These are phyloP conservation scores for Eristalinus sepulchralis DNA, from an alignment of 2,888 invertebrate species.

Conservation along the genomic window DNA sequence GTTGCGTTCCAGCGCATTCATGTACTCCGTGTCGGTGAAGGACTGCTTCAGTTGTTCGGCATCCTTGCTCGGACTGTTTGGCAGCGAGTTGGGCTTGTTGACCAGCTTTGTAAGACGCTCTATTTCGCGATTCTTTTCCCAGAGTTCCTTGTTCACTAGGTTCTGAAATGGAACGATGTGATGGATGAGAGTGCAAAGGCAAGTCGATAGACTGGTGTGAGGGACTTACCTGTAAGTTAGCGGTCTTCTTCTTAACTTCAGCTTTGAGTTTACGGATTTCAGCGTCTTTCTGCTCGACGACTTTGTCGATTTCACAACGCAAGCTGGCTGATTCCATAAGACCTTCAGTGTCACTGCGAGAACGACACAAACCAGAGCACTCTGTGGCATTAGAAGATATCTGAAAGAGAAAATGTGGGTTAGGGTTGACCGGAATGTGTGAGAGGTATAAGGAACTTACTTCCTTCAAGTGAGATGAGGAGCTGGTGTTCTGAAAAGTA, in stretches of 20 bases:
- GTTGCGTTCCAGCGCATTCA: slow-evolving; percentile 77
- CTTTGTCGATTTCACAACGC: slow-evolving; percentile 80
- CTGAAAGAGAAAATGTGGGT: slow-evolving; percentile 1
- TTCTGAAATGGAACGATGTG: slow-evolving; percentile 77
- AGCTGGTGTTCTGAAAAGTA: slow-evolving; percentile 30
- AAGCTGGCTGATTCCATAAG: slow-evolving; percentile 48
- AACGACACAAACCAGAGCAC: slow-evolving; percentile 73
- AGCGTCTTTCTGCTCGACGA: slow-evolving; percentile 81
- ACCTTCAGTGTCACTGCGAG: slow-evolving; percentile 76
- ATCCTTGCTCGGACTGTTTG: slow-evolving; percentile 68
- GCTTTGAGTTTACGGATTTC: slow-evolving; percentile 82
- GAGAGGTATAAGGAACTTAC: neutral
- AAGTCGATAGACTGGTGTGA: neutral
- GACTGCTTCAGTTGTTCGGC: slow-evolving; percentile 76
- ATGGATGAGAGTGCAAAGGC: neutral
- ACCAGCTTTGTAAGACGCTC: slow-evolving; percentile 81
- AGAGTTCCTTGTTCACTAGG: slow-evolving; percentile 83
- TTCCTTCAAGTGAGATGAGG: slow-evolving; percentile 50
- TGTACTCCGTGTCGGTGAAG: slow-evolving; percentile 77
- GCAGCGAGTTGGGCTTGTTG: slow-evolving; percentile 69
- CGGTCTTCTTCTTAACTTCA: slow-evolving; percentile 79
- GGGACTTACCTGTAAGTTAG: slow-evolving; percentile 77
- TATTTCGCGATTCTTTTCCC: slow-evolving; percentile 83
- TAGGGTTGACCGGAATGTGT: neutral
- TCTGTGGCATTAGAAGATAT: slow-evolving; percentile 45